Base-by-base conservation (phyloP, 2,113 vertebrate genomes). In the Paramormyrops kingsleyae region DNA sequence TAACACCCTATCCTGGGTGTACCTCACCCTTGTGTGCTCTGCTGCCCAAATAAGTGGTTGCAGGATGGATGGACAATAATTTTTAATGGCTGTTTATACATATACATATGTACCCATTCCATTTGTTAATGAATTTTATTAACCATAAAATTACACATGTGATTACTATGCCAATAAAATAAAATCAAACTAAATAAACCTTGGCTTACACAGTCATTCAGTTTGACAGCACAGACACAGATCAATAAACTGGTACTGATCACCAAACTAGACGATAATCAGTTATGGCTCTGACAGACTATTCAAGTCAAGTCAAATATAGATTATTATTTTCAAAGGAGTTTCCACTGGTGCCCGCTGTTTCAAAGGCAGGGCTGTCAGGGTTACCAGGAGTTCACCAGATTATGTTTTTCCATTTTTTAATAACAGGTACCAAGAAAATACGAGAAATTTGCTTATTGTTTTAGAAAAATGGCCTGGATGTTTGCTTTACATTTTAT, bases 61-160 rank as follows among this genome's bases (percentile, higher is more conserved):
- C 9, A 77, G n/a, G 74, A 19, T 77, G 74, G 35, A 77, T 42
- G 35, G 12, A 77, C n/a, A 42, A 39, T 80, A 80, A 42, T 80
- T 6, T 39, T 47, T 86, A 49, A 44, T 24, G 21, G 47, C 83
- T 86, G 46, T 27, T 50, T 24, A 50, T 50, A 86, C 46, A 49
- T 13, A 42, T 80, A 86, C 10, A 86, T 27, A n/a, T 49, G 47
- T 50, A 49, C 3, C 83, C 44, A 84, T 47, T 50, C 6, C 27
- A 35, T 80, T 50, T 88, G 5, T 62, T 85, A 46, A 85, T 44
- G 21, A 49, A 27, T 93, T 95, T 96, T 95, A 96, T 96, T 96
- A 96, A 94, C 96, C 95, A 95, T 94, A 94, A 95, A 80, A 35
- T 96, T 95, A 80, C 94, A 94, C 94, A 89, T 94, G 94, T 95